Evolutionary conservation across 2,113 vertebrate genomes (phyloP).

Genomic region (Pterocles gutturalis): DNA sequence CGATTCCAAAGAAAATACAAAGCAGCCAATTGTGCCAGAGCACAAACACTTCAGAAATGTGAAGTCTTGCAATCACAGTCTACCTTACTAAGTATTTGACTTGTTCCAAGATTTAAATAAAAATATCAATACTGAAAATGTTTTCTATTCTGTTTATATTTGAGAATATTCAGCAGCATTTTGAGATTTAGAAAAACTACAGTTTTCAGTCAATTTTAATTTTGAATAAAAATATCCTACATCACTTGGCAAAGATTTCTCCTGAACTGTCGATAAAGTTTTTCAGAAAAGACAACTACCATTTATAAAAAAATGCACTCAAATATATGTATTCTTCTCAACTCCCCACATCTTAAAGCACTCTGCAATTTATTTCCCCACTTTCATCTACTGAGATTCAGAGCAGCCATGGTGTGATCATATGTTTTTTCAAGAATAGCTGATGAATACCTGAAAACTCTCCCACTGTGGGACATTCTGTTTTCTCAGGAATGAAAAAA

Average conservation of each 20-base stretch:
- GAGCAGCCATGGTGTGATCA: slow-evolving; percentile 73
- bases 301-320: slow-evolving; percentile 66
- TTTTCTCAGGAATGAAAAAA: slow-evolving; percentile 63
- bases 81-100: neutral
- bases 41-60: neutral
- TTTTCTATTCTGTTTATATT: neutral
- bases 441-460: slow-evolving; percentile 77
- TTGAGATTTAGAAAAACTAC: neutral
- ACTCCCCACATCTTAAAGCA: slow-evolving; percentile 45
- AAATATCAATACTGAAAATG: neutral
- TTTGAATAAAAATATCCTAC: slow-evolving; percentile 53
- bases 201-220: slow-evolving; percentile 44
- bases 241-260: slow-evolving; percentile 8
- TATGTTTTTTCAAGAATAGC: slow-evolving; percentile 78
- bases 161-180: slow-evolving; percentile 4
- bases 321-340: slow-evolving; percentile 46
- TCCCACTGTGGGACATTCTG: slow-evolving; percentile 68
- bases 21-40: neutral
- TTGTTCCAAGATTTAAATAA: neutral
- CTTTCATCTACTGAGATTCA: slow-evolving; percentile 67
- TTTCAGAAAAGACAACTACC: slow-evolving; percentile 67
- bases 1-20: neutral
- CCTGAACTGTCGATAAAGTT: slow-evolving; percentile 47
- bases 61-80: neutral
- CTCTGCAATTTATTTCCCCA: slow-evolving; percentile 67